Evolutionary conservation across 2,113 vertebrate species (phyloP).

Genomic region (Rhynchopsitta pachyrhyncha): DNA sequence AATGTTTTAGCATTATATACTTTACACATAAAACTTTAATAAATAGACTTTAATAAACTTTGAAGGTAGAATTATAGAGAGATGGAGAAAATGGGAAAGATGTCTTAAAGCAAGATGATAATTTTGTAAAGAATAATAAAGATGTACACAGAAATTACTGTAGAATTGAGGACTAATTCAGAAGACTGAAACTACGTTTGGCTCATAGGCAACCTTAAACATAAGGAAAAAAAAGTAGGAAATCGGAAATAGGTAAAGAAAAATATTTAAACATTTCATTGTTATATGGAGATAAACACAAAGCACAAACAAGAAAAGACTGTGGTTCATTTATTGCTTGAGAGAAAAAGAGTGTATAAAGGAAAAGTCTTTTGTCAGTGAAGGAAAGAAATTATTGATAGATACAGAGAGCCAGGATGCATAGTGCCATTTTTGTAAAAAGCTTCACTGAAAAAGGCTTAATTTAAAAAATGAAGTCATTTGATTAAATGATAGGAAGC

Average conservation of each 20-base stretch:
- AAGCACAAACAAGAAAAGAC: not conserved
- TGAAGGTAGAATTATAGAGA: not conserved
- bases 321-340: not conserved
- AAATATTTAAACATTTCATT: not conserved
- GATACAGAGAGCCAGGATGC: not conserved
- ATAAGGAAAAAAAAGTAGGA: not conserved
- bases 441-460: not conserved
- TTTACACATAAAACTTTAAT: not conserved
- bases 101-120: not conserved
- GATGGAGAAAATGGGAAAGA: not conserved
- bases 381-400: not conserved
- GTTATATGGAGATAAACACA: not conserved
- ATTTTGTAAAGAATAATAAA: not conserved
- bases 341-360: not conserved
- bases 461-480: not conserved
- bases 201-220: rapidly evolving
- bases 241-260: not conserved
- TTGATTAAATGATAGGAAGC: not conserved
- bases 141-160: not conserved
- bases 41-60: not conserved
- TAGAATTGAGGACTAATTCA: not conserved
- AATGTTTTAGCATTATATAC: not conserved
- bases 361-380: not conserved
- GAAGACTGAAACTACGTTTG: not conserved
- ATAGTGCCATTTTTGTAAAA: not conserved